Base-by-base conservation (phyloP, 2,113 vertebrate genomes). In the Pandion haliaetus region DNA sequence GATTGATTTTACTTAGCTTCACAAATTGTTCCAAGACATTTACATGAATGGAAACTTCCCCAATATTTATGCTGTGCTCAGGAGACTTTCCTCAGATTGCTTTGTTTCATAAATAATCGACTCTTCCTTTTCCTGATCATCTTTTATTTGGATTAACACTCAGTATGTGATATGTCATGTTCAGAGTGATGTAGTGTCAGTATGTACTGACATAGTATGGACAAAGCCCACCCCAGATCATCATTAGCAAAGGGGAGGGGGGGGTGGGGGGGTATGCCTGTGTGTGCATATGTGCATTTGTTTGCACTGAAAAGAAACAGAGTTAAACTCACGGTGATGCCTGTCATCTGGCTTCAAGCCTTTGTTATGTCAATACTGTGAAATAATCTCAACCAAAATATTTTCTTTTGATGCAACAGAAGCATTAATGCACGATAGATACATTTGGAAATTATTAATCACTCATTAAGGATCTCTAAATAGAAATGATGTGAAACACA, bases 371-470 rank as follows among this genome's bases (percentile, higher is more conserved):
- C 72, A 78, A 59, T 84, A 50, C 38, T 83, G 78, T 50, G 63
- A 94, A 96, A 92, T 67, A 66, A 84, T 87, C 80, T 93, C 91
- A 86, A 97, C 49, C 5, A 91, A 94, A 97, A 93, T 70, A 89
- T 70, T 98, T 97, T 94, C 70, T 96, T 96, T 95, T 94, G 94
- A 91, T 93, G 70, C 79, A 96, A 55, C 54, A 95, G 91, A 91
- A 94, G 85, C 38, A 87, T 96, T 86, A 95, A 87, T 71, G 57
- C 52, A 88, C 54, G 61, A 79, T 73, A 81, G 49, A 82, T 54
- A 73, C 86, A 96, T 95, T 93, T 91, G 78, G 70, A 96, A 96
- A 93, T 88, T 82, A 91, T 91, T 93, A 94, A 90, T 92, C n/a
- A 52, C 58, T 84, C 50, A 2, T 67, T 82, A 88, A 93, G 40